phyloP scores from a whole-genome alignment of 2,888 invertebrate genomes.

The Idaea aversata region DNA sequence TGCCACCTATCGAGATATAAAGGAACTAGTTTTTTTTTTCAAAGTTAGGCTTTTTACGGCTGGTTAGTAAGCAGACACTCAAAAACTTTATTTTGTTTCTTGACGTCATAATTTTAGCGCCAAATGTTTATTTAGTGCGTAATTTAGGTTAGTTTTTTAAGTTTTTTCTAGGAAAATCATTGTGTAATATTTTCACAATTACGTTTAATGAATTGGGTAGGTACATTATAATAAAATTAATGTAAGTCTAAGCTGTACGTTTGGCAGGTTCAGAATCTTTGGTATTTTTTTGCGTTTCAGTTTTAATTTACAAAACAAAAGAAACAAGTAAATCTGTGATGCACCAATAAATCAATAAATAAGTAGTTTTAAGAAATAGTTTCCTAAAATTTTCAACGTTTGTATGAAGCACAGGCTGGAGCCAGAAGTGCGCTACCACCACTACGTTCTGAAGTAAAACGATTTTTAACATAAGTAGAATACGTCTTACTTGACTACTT shows the following conservation, averaged over 20 bases:
- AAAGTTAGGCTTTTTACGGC: too few species aligned
- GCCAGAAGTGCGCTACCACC: not conserved
- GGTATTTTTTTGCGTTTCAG: not conserved
- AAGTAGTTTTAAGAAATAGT: not conserved
- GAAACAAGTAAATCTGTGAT: not conserved
- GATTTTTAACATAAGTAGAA: too few species aligned
- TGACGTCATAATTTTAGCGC: conserved; percentile 18
- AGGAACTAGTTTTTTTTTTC: too few species aligned
- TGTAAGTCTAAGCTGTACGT: not conserved
- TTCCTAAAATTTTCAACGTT: not conserved
- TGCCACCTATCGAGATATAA: too few species aligned
- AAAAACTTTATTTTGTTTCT: not conserved
- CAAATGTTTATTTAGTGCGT: not conserved
- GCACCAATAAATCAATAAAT: not conserved
- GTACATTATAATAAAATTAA: too few species aligned
- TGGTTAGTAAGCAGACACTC: too few species aligned
- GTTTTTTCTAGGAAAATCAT: not conserved
- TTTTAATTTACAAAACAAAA: not conserved
- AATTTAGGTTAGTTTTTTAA: not conserved
- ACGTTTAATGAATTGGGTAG: too few species aligned
- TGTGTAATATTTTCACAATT: not conserved
- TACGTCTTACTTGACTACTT: not conserved
- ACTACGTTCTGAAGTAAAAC: not conserved
- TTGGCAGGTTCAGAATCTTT: not conserved
- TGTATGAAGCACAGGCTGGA: not conserved